Conservation (phyloP, 2,888 invertebrate species). For the Leucania comma region DNA sequence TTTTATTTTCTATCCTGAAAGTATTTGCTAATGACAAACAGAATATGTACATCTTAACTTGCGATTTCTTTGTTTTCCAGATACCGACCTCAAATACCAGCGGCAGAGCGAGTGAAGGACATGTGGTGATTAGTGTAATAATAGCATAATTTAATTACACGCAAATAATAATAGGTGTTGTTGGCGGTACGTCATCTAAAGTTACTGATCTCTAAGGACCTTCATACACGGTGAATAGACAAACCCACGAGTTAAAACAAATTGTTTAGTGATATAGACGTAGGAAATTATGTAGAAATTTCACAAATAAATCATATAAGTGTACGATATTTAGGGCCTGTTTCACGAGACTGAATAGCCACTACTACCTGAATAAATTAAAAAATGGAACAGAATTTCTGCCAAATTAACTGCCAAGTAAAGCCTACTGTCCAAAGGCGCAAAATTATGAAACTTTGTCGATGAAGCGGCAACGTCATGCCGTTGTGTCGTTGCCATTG, state of each 20-base stretch:
- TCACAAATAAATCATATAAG: slow-evolving; percentile 6
- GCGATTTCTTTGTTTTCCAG: slow-evolving; percentile 71
- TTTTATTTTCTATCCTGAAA: neutral
- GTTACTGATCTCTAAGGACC: slow-evolving; percentile 62
- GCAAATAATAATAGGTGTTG: slow-evolving; percentile 50
- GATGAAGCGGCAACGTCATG: no score
- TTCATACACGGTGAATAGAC: slow-evolving; percentile 42
- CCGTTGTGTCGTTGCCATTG: no score
- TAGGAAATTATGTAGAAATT: slow-evolving; percentile 23
- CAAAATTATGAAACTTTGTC: no score
- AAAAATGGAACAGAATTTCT: neutral
- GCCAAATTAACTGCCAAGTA: neutral
- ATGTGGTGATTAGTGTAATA: slow-evolving; percentile 87
- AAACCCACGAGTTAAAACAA: slow-evolving; percentile 23
- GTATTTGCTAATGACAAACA: neutral
- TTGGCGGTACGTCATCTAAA: slow-evolving; percentile 52
- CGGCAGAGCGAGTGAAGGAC: slow-evolving; percentile 89
- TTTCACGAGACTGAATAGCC: neutral
- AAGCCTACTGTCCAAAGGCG: no score
- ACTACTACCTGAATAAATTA: neutral
- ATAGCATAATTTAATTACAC: slow-evolving; percentile 63
- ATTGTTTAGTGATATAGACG: slow-evolving; percentile 44
- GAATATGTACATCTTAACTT: neutral
- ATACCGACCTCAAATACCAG: slow-evolving; percentile 87
- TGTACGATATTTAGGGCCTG: neutral